phyloP scores from a whole-genome alignment of 1,140 invertebrate genomes.

The Tenebrio molitor region DNA sequence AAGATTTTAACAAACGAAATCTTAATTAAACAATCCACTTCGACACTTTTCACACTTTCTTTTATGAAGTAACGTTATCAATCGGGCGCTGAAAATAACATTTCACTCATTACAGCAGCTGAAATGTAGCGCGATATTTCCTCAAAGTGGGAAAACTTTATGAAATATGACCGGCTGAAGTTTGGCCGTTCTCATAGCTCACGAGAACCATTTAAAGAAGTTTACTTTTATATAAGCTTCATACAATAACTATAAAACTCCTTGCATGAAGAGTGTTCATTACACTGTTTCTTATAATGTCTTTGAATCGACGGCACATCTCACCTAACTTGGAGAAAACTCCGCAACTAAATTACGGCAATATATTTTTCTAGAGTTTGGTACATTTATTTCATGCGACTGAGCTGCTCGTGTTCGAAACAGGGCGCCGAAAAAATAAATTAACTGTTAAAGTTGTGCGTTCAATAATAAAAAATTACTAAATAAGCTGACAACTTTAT shows the following conservation, averaged over 20 bases:
- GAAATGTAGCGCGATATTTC: conserved; percentile 36
- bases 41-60: no score
- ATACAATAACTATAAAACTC: conserved; percentile 42
- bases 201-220: conserved; percentile 44
- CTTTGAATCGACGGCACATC: neutral
- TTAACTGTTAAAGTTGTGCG: no score
- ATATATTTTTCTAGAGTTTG: no score
- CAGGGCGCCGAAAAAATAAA: no score
- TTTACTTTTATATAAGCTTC: conserved; percentile 42
- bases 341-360: no score
- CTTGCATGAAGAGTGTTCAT: conserved; percentile 25
- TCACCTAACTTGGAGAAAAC: neutral
- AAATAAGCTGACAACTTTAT: no score
- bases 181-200: conserved; percentile 46
- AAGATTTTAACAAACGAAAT: no score
- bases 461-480: no score
- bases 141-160: conserved; percentile 45
- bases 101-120: conserved; percentile 1
- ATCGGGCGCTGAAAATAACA: conserved; percentile 1
- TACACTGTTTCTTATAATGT: conserved; percentile 10
- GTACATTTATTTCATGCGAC: no score
- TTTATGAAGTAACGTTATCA: neutral
- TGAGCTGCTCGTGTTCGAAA: no score
- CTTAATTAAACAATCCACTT: no score
- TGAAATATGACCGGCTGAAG: conserved; percentile 50